Conservation (phyloP, 2,888 invertebrate genomes). For the Oligia strigilis region DNA sequence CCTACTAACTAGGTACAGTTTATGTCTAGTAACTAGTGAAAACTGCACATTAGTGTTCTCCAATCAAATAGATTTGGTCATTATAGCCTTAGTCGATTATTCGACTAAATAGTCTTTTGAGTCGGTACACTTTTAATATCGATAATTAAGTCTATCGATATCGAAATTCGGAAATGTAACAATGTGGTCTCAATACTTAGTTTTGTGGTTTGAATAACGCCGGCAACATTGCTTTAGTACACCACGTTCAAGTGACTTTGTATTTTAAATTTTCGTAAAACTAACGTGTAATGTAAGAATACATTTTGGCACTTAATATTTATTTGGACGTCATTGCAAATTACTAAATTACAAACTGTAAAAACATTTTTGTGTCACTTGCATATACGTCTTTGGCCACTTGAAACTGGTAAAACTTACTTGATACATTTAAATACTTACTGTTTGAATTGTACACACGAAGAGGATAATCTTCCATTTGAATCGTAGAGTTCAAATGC, state of each 20-base stretch:
- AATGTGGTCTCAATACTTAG: not conserved
- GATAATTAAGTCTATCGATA: constrained; percentile 2
- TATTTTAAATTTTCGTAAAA: not conserved
- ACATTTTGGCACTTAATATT: not conserved
- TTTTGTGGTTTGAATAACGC: constrained; percentile 13
- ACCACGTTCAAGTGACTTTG: constrained; percentile 35
- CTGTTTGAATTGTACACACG: constrained; percentile 21
- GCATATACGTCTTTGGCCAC: constrained; percentile 10
- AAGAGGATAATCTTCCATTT: not conserved
- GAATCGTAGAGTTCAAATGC: constrained; percentile 26
- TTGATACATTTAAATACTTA: constrained; percentile 34
- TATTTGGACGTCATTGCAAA: not conserved
- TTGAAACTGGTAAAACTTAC: constrained; percentile 42
- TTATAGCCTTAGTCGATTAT: constrained; percentile 31
- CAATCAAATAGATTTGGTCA: not conserved
- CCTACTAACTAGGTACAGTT: constrained; percentile 11
- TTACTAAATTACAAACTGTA: not conserved
- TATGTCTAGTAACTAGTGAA: constrained; percentile 5
- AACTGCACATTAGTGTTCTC: not conserved
- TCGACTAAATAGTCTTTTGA: constrained; percentile 24
- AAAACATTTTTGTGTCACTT: not conserved
- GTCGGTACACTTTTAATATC: constrained; percentile 35
- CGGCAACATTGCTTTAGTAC: constrained; percentile 4
- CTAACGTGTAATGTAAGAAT: not conserved
- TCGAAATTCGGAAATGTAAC: constrained; percentile 1